Evolutionary conservation across 2,797 vertebrate species (phyloP), one percentile per base, ranked within the genome.

Genomic region (Margarornis squamiger): DNA sequence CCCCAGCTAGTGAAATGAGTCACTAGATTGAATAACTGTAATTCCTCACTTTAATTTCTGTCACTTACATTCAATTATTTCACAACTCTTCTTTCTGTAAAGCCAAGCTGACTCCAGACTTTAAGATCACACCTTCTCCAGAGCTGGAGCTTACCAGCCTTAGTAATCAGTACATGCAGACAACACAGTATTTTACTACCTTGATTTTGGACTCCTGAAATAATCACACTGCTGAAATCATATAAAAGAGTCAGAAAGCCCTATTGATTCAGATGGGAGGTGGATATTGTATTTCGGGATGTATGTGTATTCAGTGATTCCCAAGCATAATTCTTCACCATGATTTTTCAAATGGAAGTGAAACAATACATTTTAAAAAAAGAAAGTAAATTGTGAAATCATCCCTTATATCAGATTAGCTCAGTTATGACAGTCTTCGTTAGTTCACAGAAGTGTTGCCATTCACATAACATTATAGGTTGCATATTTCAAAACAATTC

Each of bases 1-100:
- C 52, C 48, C 14, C 70, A 88, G 43, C 77, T 73, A 87, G 51
- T 71, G 55, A 93, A 93, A 95, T 93, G 86, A 94, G 48, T 94
- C 92, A 93, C 48, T 76, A 62, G 59, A 74, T 4, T 75, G 83
- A 74, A 92, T 81, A 93, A 84, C 62, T 76, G 49, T 57, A 90
- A 95, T 72, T 93, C 80, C 55, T 90, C 43, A 20, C 62, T 96
- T 88, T 38, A 90, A 75, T 58, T 75, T 77, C 65, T 43, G 48
- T 18, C 55, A 61, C 39, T 92, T 72, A 58, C 30, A 83, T 79
- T 67, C 14, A 88, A 16, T 41, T 49, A 94, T 95, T 94, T 92
- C 88, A 84, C 86, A 96, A 88, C 39, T 58, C 62, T 70, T 90
- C 39, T 52, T 74, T 92, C 78, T 82, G 55, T 49, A 82, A 93